These are phyloP conservation scores for Copidosoma aretas DNA, from an alignment of 2,888 invertebrate species.

Conservation along the genomic window DNA sequence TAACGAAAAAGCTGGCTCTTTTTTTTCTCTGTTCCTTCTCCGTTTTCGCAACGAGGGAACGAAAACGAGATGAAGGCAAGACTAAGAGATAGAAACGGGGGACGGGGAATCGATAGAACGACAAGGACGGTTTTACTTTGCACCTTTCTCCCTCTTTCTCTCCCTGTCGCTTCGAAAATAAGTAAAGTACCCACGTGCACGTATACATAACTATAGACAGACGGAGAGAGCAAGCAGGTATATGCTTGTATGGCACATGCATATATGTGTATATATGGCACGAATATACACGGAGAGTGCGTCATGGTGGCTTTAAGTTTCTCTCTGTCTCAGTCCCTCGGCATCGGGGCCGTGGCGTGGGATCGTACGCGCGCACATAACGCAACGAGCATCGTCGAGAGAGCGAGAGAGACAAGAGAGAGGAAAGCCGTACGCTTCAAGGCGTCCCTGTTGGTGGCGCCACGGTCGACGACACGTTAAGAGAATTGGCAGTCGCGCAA, in stretches of 20 bases:
- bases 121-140: constrained; percentile 26
- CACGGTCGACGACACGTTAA: constrained; percentile 38
- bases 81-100: constrained; percentile 8
- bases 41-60: constrained; percentile 6
- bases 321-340: constrained; percentile 35
- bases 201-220: constrained; percentile 20
- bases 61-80: constrained; percentile 7
- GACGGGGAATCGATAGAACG: constrained; percentile 38
- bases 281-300: constrained; percentile 18
- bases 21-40: constrained; percentile 11
- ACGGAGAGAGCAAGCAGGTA: background rate
- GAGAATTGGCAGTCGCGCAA: constrained; percentile 26
- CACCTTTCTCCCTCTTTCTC: constrained; percentile 3
- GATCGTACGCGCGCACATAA: constrained; percentile 32
- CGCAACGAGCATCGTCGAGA: constrained; percentile 18
- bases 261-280: background rate
- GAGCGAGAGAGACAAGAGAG: constrained; percentile 17
- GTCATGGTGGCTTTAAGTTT: constrained; percentile 31
- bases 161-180: background rate
- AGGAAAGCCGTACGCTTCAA: constrained; percentile 32
- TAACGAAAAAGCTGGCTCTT: constrained; percentile 34
- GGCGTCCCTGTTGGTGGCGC: constrained; percentile 47
- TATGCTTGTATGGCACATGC: background rate
- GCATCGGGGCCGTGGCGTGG: constrained; percentile 36
- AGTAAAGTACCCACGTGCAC: background rate